Conservation (phyloP, 2,888 invertebrate genomes). For the Campaea margaritaria region DNA sequence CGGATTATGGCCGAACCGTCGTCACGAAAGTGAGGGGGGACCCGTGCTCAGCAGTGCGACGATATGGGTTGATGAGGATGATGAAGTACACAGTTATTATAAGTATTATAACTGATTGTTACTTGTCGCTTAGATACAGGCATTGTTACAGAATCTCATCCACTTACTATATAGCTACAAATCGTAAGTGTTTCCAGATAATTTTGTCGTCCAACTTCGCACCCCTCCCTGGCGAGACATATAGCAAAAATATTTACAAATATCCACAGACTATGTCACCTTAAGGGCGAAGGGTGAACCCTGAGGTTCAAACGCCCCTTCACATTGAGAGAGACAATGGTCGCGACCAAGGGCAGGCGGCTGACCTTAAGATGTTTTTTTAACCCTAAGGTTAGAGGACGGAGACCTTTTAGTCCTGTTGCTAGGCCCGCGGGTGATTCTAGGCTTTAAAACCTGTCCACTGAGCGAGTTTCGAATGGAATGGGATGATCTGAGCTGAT, state of each 20-base stretch:
- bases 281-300: conserved; percentile 51
- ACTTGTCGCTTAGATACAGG: neutral
- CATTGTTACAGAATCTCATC: neutral
- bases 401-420: conserved; percentile 42
- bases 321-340: conserved; percentile 58
- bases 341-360: conserved; percentile 50
- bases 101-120: too few species aligned
- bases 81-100: too few species aligned
- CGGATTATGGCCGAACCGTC: too few species aligned
- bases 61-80: too few species aligned
- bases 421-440: conserved; percentile 23
- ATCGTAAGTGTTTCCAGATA: conserved; percentile 13
- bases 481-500: conserved; percentile 2
- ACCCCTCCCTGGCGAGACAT: conserved; percentile 26
- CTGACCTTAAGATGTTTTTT: conserved; percentile 56
- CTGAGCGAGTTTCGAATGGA: conserved; percentile 13
- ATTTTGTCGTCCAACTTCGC: conserved; percentile 20
- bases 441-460: conserved; percentile 23
- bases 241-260: conserved; percentile 34
- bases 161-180: neutral
- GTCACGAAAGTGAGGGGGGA: too few species aligned
- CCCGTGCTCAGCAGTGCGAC: too few species aligned
- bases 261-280: conserved; percentile 48
- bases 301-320: conserved; percentile 42
- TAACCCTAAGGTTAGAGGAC: conserved; percentile 47